phyloP scores from a whole-genome alignment of 2,797 vertebrate genomes.

The Falco biarmicus region DNA sequence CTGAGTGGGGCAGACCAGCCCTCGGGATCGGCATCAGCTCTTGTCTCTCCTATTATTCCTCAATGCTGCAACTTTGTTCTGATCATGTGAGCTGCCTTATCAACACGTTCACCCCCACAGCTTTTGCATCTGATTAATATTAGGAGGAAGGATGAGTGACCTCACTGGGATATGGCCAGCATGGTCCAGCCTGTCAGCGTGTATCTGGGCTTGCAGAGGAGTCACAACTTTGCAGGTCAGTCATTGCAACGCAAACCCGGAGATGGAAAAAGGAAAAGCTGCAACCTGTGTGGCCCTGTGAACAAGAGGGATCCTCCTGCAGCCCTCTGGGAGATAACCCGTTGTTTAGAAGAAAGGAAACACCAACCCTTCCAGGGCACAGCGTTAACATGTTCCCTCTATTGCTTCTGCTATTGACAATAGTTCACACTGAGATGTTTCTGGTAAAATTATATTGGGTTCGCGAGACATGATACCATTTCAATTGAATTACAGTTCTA shows the following conservation, averaged over 20 bases:
- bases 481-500: neutral
- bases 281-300: neutral
- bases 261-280: neutral
- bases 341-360: neutral
- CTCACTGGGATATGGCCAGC: neutral
- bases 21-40: neutral
- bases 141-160: accelerated
- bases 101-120: neutral
- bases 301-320: neutral
- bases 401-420: neutral
- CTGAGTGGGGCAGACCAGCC: neutral
- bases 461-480: neutral
- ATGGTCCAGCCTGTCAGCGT: accelerated
- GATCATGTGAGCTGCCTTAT: neutral
- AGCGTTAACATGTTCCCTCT: accelerated
- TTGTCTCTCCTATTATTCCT: neutral
- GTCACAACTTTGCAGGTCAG: neutral
- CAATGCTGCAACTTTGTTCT: neutral
- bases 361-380: neutral
- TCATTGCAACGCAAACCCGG: neutral
- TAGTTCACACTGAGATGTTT: neutral
- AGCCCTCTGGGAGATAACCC: neutral
- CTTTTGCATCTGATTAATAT: neutral
- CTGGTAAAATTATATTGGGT: neutral
- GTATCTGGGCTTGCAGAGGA: neutral